Evolutionary conservation across 2,888 invertebrate genomes (phyloP), one percentile per base, ranked within the genome.

Genomic region (Latrodectus hesperus): DNA sequence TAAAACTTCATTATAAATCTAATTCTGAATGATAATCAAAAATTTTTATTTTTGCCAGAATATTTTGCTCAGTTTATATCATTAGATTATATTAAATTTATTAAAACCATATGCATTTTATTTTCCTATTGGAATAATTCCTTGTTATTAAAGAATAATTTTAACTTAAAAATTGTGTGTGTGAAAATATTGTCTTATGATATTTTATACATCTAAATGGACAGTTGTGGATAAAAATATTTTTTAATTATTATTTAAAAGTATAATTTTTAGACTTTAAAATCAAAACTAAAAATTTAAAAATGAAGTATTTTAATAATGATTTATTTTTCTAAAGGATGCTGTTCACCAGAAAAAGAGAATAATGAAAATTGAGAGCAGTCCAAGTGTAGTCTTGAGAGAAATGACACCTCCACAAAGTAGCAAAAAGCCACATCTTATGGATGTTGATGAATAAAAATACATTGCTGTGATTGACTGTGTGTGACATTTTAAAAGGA

Each of bases 391-490:
- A n/a, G 72, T 75, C 8, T 64, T 83, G 1, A 60, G 83, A 49
- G 79, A 84, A 52, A 55, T 88, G 9, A 88, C 88, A 1, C 88
- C 88, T 9, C 88, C 88, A 16, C 70, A 74, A 17, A 88, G 88
- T 17, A 74, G 60, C 26, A 88, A 88, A 55, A 88, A 88, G 67
- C 38, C 14, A 11, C 38, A 64, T 10, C 6, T 60, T 16, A 60
- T 60, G 60, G 60, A 16, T 60, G 8, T 60, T 60, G 60, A 60
- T 60, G 60, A 60, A n/a, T 60, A 60, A n/a, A 38, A 38, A 38
- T 38, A 38, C 38, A 38, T 38, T 38, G 38, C 38, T 38, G 38
- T 38, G 38, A 38, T 38, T 38, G 38, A 38, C 38, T 0, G 38
- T 38, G 6, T 6, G 38, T 38, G 6, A 38, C 38, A 38, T 38